Percentiles rank a stretch among this genome's conserved stretches.
Evolutionary conservation across 2,113 vertebrate genomes (phyloP).

Genomic region (Percina caprodes): DNA sequence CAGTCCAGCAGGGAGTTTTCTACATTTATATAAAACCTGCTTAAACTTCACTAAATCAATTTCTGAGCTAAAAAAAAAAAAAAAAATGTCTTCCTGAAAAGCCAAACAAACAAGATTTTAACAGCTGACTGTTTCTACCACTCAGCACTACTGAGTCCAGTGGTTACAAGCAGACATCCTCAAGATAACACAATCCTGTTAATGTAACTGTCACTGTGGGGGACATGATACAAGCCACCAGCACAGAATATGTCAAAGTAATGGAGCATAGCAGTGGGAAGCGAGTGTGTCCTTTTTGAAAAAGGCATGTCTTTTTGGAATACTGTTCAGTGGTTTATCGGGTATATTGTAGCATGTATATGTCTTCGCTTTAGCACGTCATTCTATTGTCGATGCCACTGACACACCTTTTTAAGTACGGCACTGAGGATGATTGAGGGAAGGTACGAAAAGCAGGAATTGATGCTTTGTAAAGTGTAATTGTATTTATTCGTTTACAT

Average conservation of each 20-base stretch:
- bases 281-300: not conserved
- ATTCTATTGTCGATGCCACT: not conserved
- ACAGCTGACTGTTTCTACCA: slow-evolving; percentile 2
- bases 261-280: slow-evolving; percentile 2
- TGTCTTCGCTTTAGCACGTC: not conserved
- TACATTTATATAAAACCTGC: not conserved
- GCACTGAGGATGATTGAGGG: not conserved
- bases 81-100: not conserved
- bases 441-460: not conserved
- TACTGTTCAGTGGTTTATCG: not conserved
- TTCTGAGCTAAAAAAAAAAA: not conserved
- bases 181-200: not conserved
- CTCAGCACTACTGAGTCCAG: not conserved
- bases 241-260: slow-evolving; percentile 13
- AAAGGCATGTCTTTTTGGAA: not conserved
- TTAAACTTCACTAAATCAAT: not conserved
- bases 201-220: slow-evolving; percentile 21
- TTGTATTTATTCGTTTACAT: not conserved
- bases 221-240: slow-evolving; percentile 8
- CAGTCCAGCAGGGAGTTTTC: too few relatives aligned
- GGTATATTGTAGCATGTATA: not conserved
- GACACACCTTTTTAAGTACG: not conserved
- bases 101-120: not conserved
- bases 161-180: not conserved
- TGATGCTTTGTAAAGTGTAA: not conserved